These are phyloP conservation scores for Megalurothrips usitatus DNA, from an alignment of 2,888 invertebrate genomes.

Conservation along the genomic window DNA sequence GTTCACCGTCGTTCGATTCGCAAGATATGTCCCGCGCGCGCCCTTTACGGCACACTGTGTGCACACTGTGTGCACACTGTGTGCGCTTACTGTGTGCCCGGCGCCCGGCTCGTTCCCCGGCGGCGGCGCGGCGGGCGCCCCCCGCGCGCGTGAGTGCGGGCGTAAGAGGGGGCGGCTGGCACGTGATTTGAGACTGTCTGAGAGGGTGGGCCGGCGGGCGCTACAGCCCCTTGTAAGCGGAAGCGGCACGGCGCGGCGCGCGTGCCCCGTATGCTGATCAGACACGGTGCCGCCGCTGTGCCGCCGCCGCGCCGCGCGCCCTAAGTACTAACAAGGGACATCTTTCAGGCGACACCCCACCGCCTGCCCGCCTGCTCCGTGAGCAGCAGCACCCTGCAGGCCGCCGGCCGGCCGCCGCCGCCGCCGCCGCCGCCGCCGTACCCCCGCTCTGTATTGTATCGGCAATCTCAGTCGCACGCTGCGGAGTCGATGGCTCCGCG, in stretches of 20 bases:
- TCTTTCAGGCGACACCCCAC: slow-evolving; percentile 14
- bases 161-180: background rate
- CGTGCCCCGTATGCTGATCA: slow-evolving; percentile 11
- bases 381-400: background rate
- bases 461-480: too few relatives aligned
- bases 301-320: background rate
- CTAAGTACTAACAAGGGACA: slow-evolving; percentile 26
- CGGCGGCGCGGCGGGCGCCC: background rate
- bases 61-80: too few relatives aligned
- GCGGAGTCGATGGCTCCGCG: too few relatives aligned
- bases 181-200: background rate
- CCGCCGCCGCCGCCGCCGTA: too few relatives aligned
- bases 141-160: background rate
- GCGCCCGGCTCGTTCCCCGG: background rate
- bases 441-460: too few relatives aligned
- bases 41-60: background rate
- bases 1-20: background rate
- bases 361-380: background rate
- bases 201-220: background rate
- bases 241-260: background rate
- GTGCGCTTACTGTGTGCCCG: background rate
- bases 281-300: background rate
- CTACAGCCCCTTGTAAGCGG: background rate
- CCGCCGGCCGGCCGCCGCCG: background rate
- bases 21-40: background rate